A percentile compares a stretch with the other conserved stretches of the same genome.
Conservation (phyloP, 2,113 vertebrate genomes). For the Myxocyprinus asiaticus region DNA sequence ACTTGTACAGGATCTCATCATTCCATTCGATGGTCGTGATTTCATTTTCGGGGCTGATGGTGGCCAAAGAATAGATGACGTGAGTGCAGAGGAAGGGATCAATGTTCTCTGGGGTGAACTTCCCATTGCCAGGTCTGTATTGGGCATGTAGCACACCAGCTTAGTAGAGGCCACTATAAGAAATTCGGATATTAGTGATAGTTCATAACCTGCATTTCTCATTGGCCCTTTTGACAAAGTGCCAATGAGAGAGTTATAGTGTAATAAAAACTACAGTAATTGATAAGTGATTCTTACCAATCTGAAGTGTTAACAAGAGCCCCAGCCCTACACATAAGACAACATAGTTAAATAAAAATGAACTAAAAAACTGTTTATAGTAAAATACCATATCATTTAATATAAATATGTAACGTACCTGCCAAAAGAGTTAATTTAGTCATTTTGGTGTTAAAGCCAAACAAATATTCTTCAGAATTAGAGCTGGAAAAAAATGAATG, state of each 20-base stretch:
- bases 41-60: conserved; percentile 69
- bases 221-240: too few species aligned
- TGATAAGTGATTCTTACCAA: conserved; percentile 61
- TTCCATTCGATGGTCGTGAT: conserved; percentile 70
- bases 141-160: conserved; percentile 79
- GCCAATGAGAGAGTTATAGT: too few species aligned
- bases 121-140: conserved; percentile 66
- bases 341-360: not conserved
- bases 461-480: not conserved
- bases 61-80: conserved; percentile 72
- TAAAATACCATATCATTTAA: not conserved
- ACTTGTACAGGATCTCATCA: conserved; percentile 65
- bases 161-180: conserved; percentile 67
- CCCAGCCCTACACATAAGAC: conserved; percentile 59
- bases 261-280: not conserved
- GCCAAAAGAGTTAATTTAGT: conserved; percentile 57
- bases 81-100: conserved; percentile 81
- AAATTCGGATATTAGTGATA: not conserved
- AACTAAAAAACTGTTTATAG: not conserved
- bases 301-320: conserved; percentile 65
- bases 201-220: too few species aligned
- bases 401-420: conserved; percentile 57
- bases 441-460: conserved; percentile 55
- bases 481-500: conserved; percentile 22
- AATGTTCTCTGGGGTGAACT: conserved; percentile 70